Base-by-base conservation (phyloP, 2,888 invertebrate species). In the Theretra japonica region DNA sequence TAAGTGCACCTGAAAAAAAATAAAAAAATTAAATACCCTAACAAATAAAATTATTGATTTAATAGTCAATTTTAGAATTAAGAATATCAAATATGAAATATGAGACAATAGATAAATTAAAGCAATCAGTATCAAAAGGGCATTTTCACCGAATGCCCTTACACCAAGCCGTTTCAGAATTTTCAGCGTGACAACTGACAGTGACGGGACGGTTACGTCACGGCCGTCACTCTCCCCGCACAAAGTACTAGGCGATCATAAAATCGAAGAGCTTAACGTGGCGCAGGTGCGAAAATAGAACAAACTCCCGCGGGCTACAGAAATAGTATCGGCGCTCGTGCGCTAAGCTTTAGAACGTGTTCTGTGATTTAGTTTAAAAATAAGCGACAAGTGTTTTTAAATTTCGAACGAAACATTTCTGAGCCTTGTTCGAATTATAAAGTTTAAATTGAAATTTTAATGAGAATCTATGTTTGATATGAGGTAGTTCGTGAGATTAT, bases 201-300 rank as follows among this genome's bases (percentile, higher is more conserved):
- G 82, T 92, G 92, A 91, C 90, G 88, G 86, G 82, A 81, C 86
- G 86, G 82, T 90, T 93, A 92, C 94, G 94, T 94, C 94, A 94
- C 90, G 87, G 88, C 84, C 88, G 88, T 90, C 92, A 90, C 83
- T 86, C 84, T 79, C 77, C 82, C 84, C 84, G 85, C 87, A 87
- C 83, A 82, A 82, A 79, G 86, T 93, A 94, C 93, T 83, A 94
- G 94, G 94, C 80, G 78, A 85, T 15, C 89, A 94, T 83, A 85
- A 87, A 50, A 53, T 59, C 56, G 70, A 82, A 79, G 86, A 88
- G 88, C 77, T 86, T 76, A 73, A 50, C 70, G 73, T 76, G 83
- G 78, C 75, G 82, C 86, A 86, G 89, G 86, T 88, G 87, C 86
- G 82, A 83, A 92, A 93, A 93, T 93, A 93, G 92, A 92, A 86